Evolutionary conservation across 1,140 invertebrate species (phyloP), one percentile per base, ranked within the genome.

Genomic region (Nilaparvata lugens): DNA sequence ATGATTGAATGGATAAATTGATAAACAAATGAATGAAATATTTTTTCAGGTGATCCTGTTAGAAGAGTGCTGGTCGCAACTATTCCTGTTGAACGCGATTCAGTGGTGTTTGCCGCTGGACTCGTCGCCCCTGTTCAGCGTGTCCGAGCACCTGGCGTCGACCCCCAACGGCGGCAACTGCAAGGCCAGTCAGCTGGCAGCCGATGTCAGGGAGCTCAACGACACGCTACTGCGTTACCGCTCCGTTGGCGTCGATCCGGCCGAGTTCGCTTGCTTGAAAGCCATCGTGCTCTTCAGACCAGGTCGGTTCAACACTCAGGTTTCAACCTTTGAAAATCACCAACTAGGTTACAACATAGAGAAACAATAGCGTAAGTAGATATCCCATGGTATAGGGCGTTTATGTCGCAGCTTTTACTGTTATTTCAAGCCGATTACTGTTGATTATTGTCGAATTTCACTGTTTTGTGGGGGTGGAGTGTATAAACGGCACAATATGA

Each of bases 221-320:
- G 93, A 95, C 65, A 89, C 91, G 16, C 76, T 95, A 13, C 81
- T 84, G 18, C 78, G 93, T 63, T 98, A 94, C 76, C 89, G 95
- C 69, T 80, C 86, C 0, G 83, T 96, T 18, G 84, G 88, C 55
- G 91, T 98, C 0, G 95, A 98, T 78, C 93, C 94, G 0, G 93
- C 92, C 0, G 97, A 99, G 73, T 97, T 98, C 70, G 95, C 95
- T 25, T 99, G 95, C 73, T 84, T 99, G 72, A 99, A 98, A 75
- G 96, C 96, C 0, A 94, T 98, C 24, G 91, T 96, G 9, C 79
- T 99, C 0, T 98, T 99, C 73, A 86, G 93, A 76, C 89, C 94
- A 74, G 92, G 91, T 93, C 79, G 9, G 31, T 35, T 35, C 31
- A 35, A 11, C n/a, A n/a, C n/a, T n/a, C n/a, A n/a, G n/a, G n/a